Percentiles rank a stretch among this genome's conserved stretches.
phyloP scores from a whole-genome alignment of 2,888 invertebrate species.

The Alloplasta piceator region DNA sequence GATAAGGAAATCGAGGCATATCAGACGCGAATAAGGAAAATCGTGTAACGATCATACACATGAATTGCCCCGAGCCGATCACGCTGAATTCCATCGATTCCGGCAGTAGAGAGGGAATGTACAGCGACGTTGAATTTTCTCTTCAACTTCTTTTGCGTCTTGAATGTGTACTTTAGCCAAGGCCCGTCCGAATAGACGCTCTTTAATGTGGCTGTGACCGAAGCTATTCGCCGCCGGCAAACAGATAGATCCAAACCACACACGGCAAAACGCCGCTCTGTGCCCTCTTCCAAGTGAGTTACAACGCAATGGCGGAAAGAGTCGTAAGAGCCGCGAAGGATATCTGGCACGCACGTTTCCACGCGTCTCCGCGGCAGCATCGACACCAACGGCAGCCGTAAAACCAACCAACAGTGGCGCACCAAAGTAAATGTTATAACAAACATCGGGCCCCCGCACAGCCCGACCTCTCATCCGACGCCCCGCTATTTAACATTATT shows the following conservation, averaged over 20 bases:
- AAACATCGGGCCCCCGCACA: constrained; percentile 74
- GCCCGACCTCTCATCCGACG: constrained; percentile 72
- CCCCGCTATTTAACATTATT: constrained; percentile 82
- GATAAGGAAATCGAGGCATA: constrained; percentile 57
- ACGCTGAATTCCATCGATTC: constrained; percentile 46
- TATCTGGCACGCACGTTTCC: constrained; percentile 81
- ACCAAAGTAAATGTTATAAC: constrained; percentile 82
- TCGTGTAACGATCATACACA: constrained; percentile 27
- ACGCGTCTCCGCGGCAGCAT: constrained; percentile 62
- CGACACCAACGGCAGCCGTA: constrained; percentile 70
- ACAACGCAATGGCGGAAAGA: constrained; percentile 70
- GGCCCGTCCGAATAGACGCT: background rate
- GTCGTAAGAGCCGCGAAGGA: constrained; percentile 75
- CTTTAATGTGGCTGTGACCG: constrained; percentile 8
- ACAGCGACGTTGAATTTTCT: background rate
- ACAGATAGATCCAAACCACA: constrained; percentile 5
- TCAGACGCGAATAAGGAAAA: constrained; percentile 49
- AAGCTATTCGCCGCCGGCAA: background rate
- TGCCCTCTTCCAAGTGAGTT: constrained; percentile 64
- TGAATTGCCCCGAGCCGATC: constrained; percentile 6
- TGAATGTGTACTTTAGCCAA: background rate
- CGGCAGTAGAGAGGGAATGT: background rate
- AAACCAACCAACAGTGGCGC: constrained; percentile 78
- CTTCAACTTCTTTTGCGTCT: background rate
- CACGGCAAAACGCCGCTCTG: constrained; percentile 16